Base-by-base conservation (phyloP, 2,113 vertebrate genomes). In the Beaufortia kweichowensis region DNA sequence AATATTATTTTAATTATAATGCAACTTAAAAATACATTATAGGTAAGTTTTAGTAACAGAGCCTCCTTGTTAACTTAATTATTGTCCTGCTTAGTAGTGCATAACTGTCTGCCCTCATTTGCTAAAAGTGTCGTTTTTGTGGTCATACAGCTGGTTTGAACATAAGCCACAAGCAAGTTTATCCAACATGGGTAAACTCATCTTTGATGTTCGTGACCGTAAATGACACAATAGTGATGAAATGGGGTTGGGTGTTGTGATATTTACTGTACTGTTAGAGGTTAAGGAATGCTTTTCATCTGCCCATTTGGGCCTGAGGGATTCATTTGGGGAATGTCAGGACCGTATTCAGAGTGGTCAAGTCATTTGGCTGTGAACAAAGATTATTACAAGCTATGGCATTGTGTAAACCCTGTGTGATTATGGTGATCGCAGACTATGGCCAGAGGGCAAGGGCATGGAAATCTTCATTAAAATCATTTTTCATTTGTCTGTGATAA, bases 211-310 rank as follows among this genome's bases (percentile, higher is more conserved):
- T 68, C 50, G 53, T 28, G n/a, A 56, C 31, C 41, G n/a, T 73
- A 60, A 70, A 77, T 75, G 59, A 79, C 79, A 72, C 77, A 76
- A 84, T 46, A 21, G 68, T 79, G 72, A 84, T 71, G 66, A 78
- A 69, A 79, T 67, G 57, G 31, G 15, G 55, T 66, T 76, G 41
- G 69, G 59, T 72, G 66, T 85, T 70, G 76, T 60, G 39, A 67
- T 85, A 79, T 84, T 84, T 84, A 79, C 79, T 81, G 62, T 79
- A 68, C 68, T 56, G 67, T 78, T 71, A 57, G 56, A 76, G 75
- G 61, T 56, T 56, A 57, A 79, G 75, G 81, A 83, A 81, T 85
- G 70, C 77, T 78, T 84, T 84, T 84, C 77, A 84, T 84, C 82
- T 83, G 24, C 77, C 81, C 81, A 80, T 75, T 59, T 61, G 79